Conservation (phyloP, 2,888 invertebrate species). For the Lepidochrysops patricia region DNA sequence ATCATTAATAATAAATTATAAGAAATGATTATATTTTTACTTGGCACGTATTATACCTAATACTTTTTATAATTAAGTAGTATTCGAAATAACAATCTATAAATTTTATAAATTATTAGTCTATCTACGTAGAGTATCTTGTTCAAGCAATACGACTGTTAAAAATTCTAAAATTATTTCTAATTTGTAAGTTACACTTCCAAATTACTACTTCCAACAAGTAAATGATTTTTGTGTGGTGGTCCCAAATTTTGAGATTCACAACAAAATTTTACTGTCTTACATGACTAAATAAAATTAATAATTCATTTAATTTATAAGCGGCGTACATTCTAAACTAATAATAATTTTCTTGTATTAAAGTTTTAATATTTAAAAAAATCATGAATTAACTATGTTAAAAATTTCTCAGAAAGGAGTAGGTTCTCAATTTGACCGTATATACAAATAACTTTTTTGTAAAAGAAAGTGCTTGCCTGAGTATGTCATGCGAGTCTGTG, state of each 20-base stretch:
- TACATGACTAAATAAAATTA: no score
- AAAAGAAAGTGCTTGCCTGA: constrained; percentile 8
- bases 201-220: neutral
- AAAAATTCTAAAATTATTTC: neutral
- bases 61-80: neutral
- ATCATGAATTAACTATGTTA: no score
- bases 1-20: neutral
- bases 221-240: neutral
- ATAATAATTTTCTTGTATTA: no score
- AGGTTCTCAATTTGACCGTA: no score
- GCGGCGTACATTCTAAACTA: no score
- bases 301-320: no score
- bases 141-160: constrained; percentile 17
- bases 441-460: no score
- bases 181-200: neutral
- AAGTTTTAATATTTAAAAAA: no score
- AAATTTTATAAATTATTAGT: constrained; percentile 17
- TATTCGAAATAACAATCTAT: neutral
- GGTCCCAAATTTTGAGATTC: neutral
- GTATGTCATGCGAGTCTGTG: constrained; percentile 12
- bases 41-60: neutral
- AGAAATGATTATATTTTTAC: neutral
- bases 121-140: constrained; percentile 29
- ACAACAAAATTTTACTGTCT: no score
- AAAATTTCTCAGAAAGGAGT: no score